Percentiles rank a stretch among this genome's conserved stretches.
Conservation (phyloP, 2,113 vertebrate species). For the Ciconia maguari region DNA sequence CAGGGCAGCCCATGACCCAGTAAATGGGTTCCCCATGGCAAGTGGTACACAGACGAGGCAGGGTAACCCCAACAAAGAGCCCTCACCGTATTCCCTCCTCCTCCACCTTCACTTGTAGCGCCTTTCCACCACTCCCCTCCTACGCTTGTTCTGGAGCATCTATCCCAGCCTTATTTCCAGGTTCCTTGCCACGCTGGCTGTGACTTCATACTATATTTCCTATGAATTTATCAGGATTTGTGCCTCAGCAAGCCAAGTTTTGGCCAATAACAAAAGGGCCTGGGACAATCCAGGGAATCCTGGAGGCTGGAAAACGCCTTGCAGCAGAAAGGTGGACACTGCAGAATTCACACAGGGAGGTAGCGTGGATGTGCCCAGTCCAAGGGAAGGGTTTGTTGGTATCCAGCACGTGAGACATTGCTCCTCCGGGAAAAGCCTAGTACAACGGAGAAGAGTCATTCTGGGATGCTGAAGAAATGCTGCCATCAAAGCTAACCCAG, state of each 20-base stretch:
- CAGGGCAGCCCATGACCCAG: neutral
- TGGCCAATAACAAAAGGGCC: neutral
- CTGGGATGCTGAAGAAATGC: neutral
- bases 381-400: neutral
- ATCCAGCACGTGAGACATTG: accelerated
- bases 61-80: neutral
- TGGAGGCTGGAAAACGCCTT: neutral
- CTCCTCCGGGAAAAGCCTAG: neutral
- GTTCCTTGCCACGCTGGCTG: neutral
- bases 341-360: neutral
- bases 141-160: neutral
- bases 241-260: neutral
- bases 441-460: accelerated
- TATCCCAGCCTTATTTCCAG: neutral
- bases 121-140: neutral
- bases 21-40: neutral
- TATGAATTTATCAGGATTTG: neutral
- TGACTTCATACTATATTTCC: neutral
- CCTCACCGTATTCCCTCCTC: neutral
- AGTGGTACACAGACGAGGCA: neutral
- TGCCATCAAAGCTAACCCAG: neutral
- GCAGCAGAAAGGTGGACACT: neutral
- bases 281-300: neutral
- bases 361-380: accelerated
- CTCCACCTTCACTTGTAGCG: neutral